Evolutionary conservation across 2,113 vertebrate species (phyloP).

Genomic region (Oxygymnocypris stewartii): DNA sequence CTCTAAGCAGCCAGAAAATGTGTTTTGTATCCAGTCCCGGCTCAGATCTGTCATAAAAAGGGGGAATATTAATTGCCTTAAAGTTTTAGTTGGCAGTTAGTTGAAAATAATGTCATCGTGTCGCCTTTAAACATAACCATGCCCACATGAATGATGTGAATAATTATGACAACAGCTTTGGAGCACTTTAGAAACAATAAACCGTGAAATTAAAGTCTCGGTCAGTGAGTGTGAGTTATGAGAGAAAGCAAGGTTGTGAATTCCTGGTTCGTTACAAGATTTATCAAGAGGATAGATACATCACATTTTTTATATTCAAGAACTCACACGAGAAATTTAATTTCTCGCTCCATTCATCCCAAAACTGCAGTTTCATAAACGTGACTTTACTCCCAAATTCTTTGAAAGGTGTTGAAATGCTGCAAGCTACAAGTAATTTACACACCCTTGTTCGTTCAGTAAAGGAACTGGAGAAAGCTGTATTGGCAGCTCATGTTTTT

Average conservation of each 20-base stretch:
- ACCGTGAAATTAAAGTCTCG: constrained; percentile 17
- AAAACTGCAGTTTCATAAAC: not conserved
- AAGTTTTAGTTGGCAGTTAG: constrained; percentile 29
- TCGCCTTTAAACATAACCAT: not conserved
- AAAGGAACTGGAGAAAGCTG: constrained; percentile 11
- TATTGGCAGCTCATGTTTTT: not conserved
- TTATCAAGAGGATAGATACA: not conserved
- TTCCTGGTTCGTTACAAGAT: constrained; percentile 5
- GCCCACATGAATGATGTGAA: constrained; percentile 17
- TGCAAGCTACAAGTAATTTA: not conserved
- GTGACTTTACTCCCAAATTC: not conserved
- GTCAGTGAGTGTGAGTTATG: not conserved
- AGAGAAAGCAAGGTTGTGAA: constrained; percentile 22
- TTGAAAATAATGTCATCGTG: constrained; percentile 21
- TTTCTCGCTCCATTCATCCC: not conserved
- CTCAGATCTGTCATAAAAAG: not conserved
- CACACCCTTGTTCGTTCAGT: not conserved
- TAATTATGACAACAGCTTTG: not conserved
- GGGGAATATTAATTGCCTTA: not conserved
- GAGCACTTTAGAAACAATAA: constrained; percentile 23
- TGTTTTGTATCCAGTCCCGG: not conserved
- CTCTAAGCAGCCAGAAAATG: not conserved
- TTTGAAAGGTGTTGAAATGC: not conserved
- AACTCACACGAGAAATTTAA: not conserved
- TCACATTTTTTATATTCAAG: not conserved